Base-by-base conservation (phyloP, 2,888 invertebrate genomes). In the Cataglyphis rosenhaueri region DNA sequence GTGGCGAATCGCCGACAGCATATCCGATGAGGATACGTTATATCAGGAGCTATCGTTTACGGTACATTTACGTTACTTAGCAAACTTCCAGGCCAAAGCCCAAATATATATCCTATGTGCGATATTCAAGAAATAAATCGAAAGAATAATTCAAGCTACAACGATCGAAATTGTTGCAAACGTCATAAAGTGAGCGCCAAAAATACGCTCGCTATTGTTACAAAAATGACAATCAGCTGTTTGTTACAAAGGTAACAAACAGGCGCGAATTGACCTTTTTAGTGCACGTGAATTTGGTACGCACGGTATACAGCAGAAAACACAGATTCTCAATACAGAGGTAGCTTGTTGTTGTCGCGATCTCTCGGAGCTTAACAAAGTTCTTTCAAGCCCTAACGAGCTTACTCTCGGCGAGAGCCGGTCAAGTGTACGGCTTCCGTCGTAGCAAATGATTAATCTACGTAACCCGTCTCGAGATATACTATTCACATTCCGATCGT, bases 311-410 rank as follows among this genome's bases (percentile, higher is more conserved):
- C 15, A 18, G 18, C 35, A 70, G 44, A 57, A 35, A 32, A 64
- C 44, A 48, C 35, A 65, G 32, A 73, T 73, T 65, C 78, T 55
- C 68, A 57, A 44, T n/a, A 48, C 73, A 74, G 65, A 59, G 68
- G 41, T 38, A 21, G 48, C 66, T n/a, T 83, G 78, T 87, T 81
- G 88, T 75, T 81, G 48, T 62, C 71, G 87, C 84, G 85, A 73
- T 85, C 86, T 52, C 86, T 38, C 85, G 61, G 82, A 59, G 89
- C 88, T 89, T 89, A 89, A 89, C 85, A 88, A 89, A 91, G 87
- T 89, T 91, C 90, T 91, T 91, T 88, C 73, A 81, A 86, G 89
- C 89, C 83, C 89, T 92, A 92, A 92, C 92, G 89, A 92, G 92
- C 92, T 92, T 91, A 92, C 88, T 88, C 88, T 87, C 87, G 86